Base-by-base conservation (phyloP, 2,113 vertebrate genomes). In the Mormyrus lacerda region DNA sequence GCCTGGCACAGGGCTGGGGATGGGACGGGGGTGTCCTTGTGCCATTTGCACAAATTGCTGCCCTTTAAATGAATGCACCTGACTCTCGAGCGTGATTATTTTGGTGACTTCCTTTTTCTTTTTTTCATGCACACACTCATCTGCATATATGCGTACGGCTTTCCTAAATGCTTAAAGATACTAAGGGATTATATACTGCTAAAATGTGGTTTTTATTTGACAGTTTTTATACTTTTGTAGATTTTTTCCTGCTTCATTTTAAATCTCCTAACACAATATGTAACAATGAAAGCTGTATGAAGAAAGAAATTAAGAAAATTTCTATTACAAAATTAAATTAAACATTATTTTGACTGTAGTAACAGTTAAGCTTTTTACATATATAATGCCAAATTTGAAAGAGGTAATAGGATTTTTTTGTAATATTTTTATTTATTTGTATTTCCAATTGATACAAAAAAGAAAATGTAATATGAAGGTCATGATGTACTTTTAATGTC, bases 21-120 rank as follows among this genome's bases (percentile, higher is more conserved):
- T 17, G 17, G 42, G 15, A 82, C 21, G 3, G 44, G 42, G 44
- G 19, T 47, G 82, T 84, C 44, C 44, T 84, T 47, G 91, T 90
- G 91, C 90, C 88, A 89, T 55, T 90, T 55, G 92, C 90, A 92
- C 88, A 93, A 92, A 92, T 93, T 88, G 76, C 89, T 83, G 87
- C 92, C 93, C 91, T 91, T 93, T 88, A 55, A 86, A 24, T 45
- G 65, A 91, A 91, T 76, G 58, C 45, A 83, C 88, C 58, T 88
- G n/a, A 17, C 89, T 51, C n/a, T 85, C 27, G 82, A 87, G 35
- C 19, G 27, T 73, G 89, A 73, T 73, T 88, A 47, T 86, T 61
- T 89, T 24, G 44, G 5, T 21, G 3, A n/a, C 1, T 85, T 39
- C 21, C 19, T 58, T 58, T 39, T 7, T 8, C 17, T 19, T 79